Conservation (phyloP, 2,888 invertebrate genomes). For the Cryptocephalus primarius region DNA sequence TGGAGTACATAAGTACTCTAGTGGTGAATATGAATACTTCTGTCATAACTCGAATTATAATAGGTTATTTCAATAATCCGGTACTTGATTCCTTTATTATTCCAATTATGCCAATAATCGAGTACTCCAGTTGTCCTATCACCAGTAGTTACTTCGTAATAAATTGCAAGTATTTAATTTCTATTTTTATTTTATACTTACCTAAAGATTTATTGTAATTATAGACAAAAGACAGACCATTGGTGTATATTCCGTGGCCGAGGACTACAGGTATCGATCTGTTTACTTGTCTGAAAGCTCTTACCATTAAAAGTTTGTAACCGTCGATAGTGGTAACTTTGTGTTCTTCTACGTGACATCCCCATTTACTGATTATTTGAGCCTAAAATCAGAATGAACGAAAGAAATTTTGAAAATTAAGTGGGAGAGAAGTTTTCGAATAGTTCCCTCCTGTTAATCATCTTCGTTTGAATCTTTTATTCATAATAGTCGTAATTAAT, state of each 20-base stretch:
- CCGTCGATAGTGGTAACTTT: slow-evolving; percentile 9
- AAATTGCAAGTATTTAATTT: not conserved
- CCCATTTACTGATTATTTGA: slow-evolving; percentile 6
- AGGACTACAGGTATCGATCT: slow-evolving; percentile 9
- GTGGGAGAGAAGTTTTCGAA: not conserved
- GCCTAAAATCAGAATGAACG: slow-evolving; percentile 1
- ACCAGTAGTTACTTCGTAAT: no score
- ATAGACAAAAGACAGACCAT: slow-evolving; percentile 5
- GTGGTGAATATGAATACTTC: no score
- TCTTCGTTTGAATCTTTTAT: no score
- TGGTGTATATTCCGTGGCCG: slow-evolving; percentile 11
- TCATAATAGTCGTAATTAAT: not conserved
- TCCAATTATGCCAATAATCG: no score
- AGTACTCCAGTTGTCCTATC: no score
- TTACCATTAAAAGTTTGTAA: slow-evolving; percentile 6
- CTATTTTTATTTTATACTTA: slow-evolving; percentile 1
- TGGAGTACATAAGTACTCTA: no score
- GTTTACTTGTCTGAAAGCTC: slow-evolving; percentile 4
- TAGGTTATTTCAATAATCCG: no score
- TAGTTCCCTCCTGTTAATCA: no score
- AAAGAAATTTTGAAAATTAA: not conserved
- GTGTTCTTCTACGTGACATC: slow-evolving; percentile 3
- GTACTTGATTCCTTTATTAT: no score
- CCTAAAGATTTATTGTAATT: slow-evolving; percentile 11
- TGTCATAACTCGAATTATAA: no score